Conservation (phyloP, 2,797 vertebrate genomes). For the Apogon hyalosoma region DNA sequence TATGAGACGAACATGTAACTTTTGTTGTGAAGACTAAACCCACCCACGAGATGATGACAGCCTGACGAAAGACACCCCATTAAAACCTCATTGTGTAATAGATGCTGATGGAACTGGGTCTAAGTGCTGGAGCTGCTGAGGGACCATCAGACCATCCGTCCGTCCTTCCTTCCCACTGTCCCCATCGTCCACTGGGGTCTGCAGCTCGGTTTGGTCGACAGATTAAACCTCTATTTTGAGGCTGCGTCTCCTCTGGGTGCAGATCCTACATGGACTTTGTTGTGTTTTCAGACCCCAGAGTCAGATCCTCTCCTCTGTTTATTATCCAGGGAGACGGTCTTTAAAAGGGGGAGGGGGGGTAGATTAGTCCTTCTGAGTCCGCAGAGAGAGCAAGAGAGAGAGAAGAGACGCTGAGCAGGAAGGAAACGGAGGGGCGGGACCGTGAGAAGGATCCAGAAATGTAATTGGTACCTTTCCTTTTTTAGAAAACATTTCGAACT, state of each 20-base stretch:
- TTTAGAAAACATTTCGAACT: slow-evolving; percentile 76
- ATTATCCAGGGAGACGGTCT: slow-evolving; percentile 57
- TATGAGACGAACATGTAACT: too few species aligned
- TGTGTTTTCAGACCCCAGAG: slow-evolving; percentile 40
- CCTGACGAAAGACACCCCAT: not conserved
- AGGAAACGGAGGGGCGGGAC: slow-evolving; percentile 66
- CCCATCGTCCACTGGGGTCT: slow-evolving; percentile 14
- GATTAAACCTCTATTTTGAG: slow-evolving; percentile 48
- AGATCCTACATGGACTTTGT: slow-evolving; percentile 30
- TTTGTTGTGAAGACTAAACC: not conserved
- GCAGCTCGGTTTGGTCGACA: slow-evolving; percentile 19
- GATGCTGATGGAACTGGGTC: too few species aligned
- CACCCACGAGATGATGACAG: not conserved
- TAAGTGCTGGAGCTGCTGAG: too few species aligned
- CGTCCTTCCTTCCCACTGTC: slow-evolving; percentile 9
- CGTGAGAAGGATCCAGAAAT: slow-evolving; percentile 67
- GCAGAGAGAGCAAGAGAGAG: slow-evolving; percentile 21
- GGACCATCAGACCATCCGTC: slow-evolving; percentile 16
- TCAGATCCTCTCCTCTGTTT: slow-evolving; percentile 49
- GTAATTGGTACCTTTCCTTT: slow-evolving; percentile 81
- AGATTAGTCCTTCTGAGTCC: slow-evolving; percentile 46
- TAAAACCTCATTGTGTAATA: too few species aligned
- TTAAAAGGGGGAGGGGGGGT: slow-evolving; percentile 30
- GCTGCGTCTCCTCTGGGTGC: slow-evolving; percentile 42
- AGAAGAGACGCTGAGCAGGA: slow-evolving; percentile 37